A percentile compares a stretch with the other conserved stretches of the same genome.
Evolutionary conservation across 2,888 invertebrate species (phyloP).

Genomic region (Chymomyza amoena): DNA sequence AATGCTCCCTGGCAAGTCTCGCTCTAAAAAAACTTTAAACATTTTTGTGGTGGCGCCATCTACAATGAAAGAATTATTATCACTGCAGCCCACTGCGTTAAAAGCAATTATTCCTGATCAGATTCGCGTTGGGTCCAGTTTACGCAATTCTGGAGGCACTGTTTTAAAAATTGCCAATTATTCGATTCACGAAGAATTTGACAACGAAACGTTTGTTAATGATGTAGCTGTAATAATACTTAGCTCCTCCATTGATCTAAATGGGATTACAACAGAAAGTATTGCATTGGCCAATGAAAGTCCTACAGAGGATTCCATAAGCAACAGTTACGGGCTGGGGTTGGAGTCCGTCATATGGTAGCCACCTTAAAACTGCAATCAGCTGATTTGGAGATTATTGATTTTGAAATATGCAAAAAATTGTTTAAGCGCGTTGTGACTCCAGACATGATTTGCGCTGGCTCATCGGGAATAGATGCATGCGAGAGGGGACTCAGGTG

Average conservation of each 20-base stretch:
- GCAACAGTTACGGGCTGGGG: conserved; percentile 74
- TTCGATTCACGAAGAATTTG: conserved; percentile 65
- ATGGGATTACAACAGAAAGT: conserved; percentile 37
- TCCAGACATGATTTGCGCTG: conserved; percentile 66
- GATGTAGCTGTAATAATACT: conserved; percentile 77
- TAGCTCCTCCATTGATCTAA: conserved; percentile 40
- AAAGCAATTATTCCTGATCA: conserved; percentile 12
- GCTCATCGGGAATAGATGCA: conserved; percentile 56
- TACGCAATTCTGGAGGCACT: conserved; percentile 69
- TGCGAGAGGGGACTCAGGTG: conserved; percentile 76
- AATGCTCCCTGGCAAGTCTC: neutral
- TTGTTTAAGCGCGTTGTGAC: conserved; percentile 41
- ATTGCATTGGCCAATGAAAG: conserved; percentile 50
- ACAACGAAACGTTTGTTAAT: conserved; percentile 65
- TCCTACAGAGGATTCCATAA: conserved; percentile 47
- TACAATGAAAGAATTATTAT: conserved; percentile 67
- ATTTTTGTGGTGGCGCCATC: conserved; percentile 77
- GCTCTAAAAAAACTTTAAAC: neutral
- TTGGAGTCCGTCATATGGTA: conserved; percentile 36
- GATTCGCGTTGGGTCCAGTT: conserved; percentile 71
- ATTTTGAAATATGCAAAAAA: conserved; percentile 78
- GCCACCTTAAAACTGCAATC: conserved; percentile 29
- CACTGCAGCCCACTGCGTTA: conserved; percentile 77
- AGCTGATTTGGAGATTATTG: conserved; percentile 48
- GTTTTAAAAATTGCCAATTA: conserved; percentile 59